Evolutionary conservation across 37 sponge, comb jelly and placozoan species (phyloP), one percentile per base, ranked within the genome.

Genomic region (Diacarnus erythraeanus): DNA sequence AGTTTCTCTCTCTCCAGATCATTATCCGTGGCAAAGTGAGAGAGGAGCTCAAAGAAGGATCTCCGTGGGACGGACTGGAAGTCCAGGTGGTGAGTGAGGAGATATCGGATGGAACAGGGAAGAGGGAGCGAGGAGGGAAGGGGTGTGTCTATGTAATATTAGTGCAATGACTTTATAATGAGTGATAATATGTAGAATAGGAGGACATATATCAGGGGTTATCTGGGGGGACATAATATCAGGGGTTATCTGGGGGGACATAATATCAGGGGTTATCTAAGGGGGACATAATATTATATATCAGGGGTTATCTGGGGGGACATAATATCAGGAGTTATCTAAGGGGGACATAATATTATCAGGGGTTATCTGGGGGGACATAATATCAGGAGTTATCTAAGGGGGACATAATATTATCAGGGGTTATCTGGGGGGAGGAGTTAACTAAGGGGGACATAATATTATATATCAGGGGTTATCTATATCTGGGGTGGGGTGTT

Each of bases 1-100:
- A 98, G 81, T 38, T 89, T 94, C 83, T 96, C 99, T 81, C 69
- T 89, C 87, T 98, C 99, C 63, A 94, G 43, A 34, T 96, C 95
- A 86, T 40, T 68, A 40, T 72, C 61, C 22, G 84, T 39, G 15
- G 94, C 80, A 75, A 98, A 95, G 64, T 84, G 60, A 2, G 89
- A 38, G n/a, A 96, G 79, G 8, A 94, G 79, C 82, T 89, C 90
- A 69, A 98, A 98, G 85, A 98, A 98, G 34, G 77, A 85, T 30
- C 97, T 73, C 2, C 86, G 42, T 8, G 99, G 99, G 25, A 91
- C 71, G 59, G 90, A 80, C 77, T 82, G 83, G 41, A 98, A 78
- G 85, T 98, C 97, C 30, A 96, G 77, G 59, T 94, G 81, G 74
- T 84, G 77, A 0, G 83, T 82, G 41, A 74, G 85, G 22, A 92